Percentiles rank a stretch among this genome's conserved stretches.
These are phyloP conservation scores for Cricetomys ansorgei DNA, from an alignment of 2,113 vertebrate species.

Conservation along the genomic window DNA sequence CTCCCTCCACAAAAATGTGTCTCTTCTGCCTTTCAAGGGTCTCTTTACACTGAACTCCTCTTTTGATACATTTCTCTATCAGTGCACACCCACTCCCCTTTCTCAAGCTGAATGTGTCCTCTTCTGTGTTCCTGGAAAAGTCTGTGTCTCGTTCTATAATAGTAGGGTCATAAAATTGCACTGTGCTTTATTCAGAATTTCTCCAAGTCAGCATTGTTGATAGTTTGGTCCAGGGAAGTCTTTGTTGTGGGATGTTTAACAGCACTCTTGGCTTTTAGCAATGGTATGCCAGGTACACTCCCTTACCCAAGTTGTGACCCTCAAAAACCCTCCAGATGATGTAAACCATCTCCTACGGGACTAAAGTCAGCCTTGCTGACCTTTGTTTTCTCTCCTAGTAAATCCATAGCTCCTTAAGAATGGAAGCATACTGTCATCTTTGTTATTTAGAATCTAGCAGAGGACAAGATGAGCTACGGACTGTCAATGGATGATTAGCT, in stretches of 20 bases:
- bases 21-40: not conserved
- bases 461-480: not conserved
- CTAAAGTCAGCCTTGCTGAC: not conserved
- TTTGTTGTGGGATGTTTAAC: not conserved
- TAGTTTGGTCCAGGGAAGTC: not conserved
- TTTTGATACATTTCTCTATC: not conserved
- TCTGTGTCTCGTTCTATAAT: not conserved
- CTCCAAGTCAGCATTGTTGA: not conserved
- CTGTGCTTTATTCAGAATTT: not conserved
- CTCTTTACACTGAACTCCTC: not conserved
- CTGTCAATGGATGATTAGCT: not conserved
- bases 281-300: not conserved
- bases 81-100: not conserved
- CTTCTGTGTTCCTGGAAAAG: not conserved
- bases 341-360: not conserved
- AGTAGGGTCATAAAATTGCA: not conserved
- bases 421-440: not conserved
- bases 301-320: not conserved
- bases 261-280: not conserved
- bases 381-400: not conserved
- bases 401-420: not conserved
- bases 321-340: not conserved
- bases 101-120: not conserved
- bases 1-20: not conserved
- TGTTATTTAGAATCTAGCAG: not conserved